Evolutionary conservation across 2,888 invertebrate species (phyloP).

Genomic region (Escarpia spicata): DNA sequence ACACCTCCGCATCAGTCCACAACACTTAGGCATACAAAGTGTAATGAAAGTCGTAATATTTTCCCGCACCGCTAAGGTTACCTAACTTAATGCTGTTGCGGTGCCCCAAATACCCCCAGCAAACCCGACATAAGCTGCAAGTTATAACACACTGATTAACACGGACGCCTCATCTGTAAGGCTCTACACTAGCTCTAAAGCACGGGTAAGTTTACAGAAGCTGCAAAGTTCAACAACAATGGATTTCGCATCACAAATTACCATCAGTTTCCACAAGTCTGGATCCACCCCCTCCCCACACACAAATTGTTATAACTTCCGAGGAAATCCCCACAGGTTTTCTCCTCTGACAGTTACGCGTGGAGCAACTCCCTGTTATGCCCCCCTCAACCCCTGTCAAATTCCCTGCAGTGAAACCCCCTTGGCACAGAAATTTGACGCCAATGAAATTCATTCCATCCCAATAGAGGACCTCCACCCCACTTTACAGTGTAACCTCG

Average conservation of each 20-base stretch:
- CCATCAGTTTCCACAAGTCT: neutral
- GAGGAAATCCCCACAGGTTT: neutral
- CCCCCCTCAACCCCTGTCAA: neutral
- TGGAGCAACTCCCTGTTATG: neutral
- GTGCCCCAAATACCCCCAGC: neutral
- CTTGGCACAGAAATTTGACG: neutral
- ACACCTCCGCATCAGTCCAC: neutral
- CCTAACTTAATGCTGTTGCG: neutral
- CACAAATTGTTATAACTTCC: neutral
- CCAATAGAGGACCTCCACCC: neutral
- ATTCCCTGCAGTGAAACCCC: neutral
- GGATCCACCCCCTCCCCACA: neutral
- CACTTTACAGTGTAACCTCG: neutral
- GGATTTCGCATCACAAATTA: neutral
- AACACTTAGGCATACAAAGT: neutral
- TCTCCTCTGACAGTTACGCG: neutral
- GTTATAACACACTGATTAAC: neutral
- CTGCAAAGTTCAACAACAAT: neutral
- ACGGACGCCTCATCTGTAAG: neutral
- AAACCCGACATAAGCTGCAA: constrained; percentile 6
- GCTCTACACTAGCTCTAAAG: neutral
- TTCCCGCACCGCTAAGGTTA: neutral
- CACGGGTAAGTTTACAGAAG: neutral
- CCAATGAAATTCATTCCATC: neutral
- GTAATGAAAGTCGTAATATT: neutral